Evolutionary conservation across 1,140 invertebrate genomes (phyloP), one percentile per base, ranked within the genome.

Genomic region (Pissodes strobi): DNA sequence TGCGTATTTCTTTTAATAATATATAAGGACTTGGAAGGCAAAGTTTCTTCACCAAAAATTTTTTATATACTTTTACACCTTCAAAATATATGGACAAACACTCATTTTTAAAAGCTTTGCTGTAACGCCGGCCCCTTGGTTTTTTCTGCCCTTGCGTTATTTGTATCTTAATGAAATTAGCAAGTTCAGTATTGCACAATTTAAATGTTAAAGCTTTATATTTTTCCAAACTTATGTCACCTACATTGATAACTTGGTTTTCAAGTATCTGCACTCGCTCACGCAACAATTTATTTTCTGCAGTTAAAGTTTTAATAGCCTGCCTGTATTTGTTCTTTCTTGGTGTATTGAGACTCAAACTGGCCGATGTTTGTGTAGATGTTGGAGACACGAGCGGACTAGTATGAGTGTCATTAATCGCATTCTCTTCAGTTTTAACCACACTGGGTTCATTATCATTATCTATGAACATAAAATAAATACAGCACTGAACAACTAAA

Each of bases 311-410:
- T 22, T 22, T 48, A 48, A 48, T 48, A 48, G 6, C 13, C 21
- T 23, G 17, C 18, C 18, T 48, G 19, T 22, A 48, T 48, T 48
- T 48, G 4, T 13, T 48, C 13, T 48, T 48, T 48, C 45, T 48
- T 22, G 45, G 45, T 18, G 45, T 6, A 23, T 22, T 13, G 6
- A 22, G 3, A 48, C 4, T 21, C 21, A 48, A 23, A 48, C 45
- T 48, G 21, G 39, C 6, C 15, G 39, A 41, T 41, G 39, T 41
- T 41, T 41, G 39, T 12, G 39, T 41, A 53, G 25, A 48, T 23
- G 45, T 21, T 48, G 45, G 45, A 19, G 45, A 48, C 45, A 48
- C 5, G 17, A 48, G 17, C 4, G 45, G 45, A 22, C 17, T 19
- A 48, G 45, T 48, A n/a, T n/a, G n/a, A n/a, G n/a, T n/a, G 21